Base-by-base conservation (phyloP, 2,888 invertebrate genomes). In the Cheilosia urbana region DNA sequence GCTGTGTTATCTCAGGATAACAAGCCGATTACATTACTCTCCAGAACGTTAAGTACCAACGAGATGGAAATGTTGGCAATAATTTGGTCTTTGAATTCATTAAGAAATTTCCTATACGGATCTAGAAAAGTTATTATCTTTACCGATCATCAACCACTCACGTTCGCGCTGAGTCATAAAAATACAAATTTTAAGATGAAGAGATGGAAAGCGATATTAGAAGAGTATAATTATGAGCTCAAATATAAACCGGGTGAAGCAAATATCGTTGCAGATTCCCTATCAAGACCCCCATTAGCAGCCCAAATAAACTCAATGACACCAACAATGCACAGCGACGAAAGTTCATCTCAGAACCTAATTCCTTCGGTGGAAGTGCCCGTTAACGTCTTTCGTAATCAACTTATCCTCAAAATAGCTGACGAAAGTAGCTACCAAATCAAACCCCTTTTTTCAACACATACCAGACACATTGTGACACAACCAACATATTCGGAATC, bases 361-460 rank as follows among this genome's bases (percentile, higher is more conserved):
- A 87, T 78, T n/a, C 30, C 63, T 17, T n/a, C 19, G 2, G 73
- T 68, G 21, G 58, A 76, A 71, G 37, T 34, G 6, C 75, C 69
- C 27, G 53, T 76, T 2, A 82, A 82, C 37, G 72, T 51, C 1
- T 82, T 71, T 27, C 30, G 40, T 4, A 82, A 82, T 30, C 76
- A 82, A 53, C 13, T 82, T 17, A 45, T 76, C n/a, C 57, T 82
- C 9, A 47, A 62, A 45, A 30, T 27, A 62, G 45, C 5, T n/a
- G 47, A 47, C 15, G 27, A 62, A 24, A 40, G n/a, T 17, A 63
- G 63, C 30, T 40, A 47, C 9, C 37, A 40, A 17, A 21, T 63
- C 17, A 63, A 63, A 21, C 19, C 19, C 15, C 9, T 47, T 4
- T 65, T 65, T 30, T 21, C 17, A 15, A 17, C 75, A 30, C 47